phyloP scores from a whole-genome alignment of 1,140 invertebrate genomes.

The Drosophila watanabei region DNA sequence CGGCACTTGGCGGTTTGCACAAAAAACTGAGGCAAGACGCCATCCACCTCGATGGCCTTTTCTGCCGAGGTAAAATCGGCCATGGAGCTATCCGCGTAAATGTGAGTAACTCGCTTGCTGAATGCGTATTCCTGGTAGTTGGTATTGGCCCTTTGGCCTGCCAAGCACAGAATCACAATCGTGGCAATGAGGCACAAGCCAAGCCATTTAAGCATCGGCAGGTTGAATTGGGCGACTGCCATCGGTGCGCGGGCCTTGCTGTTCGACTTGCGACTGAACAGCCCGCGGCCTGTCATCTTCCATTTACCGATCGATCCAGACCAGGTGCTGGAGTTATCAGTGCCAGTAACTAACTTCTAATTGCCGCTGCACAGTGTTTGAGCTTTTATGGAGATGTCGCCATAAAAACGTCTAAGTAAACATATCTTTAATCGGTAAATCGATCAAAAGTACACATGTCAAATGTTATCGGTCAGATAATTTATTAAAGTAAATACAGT shows the following conservation, averaged over 20 bases:
- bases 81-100: not conserved
- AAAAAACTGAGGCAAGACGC: constrained; percentile 19
- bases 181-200: not conserved
- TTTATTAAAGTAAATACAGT: too few species aligned
- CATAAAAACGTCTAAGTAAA: too few species aligned
- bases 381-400: too few species aligned
- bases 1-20: constrained; percentile 51
- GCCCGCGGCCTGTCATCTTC: not conserved
- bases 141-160: not conserved
- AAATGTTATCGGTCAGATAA: too few species aligned
- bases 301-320: not conserved
- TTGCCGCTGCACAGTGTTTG: too few species aligned
- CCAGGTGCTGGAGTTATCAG: constrained; percentile 1
- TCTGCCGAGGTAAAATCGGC: too few species aligned
- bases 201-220: constrained; percentile 16
- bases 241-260: not conserved
- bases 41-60: not conserved
- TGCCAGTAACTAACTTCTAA: not conserved
- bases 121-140: not conserved
- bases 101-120: not conserved
- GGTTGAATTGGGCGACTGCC: constrained; percentile 4
- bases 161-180: constrained; percentile 11
- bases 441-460: too few species aligned
- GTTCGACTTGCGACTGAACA: not conserved
- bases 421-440: too few species aligned